Evolutionary conservation across 2,888 invertebrate species (phyloP), one percentile per base, ranked within the genome.

Genomic region (Apomyelois bistriatella): DNA sequence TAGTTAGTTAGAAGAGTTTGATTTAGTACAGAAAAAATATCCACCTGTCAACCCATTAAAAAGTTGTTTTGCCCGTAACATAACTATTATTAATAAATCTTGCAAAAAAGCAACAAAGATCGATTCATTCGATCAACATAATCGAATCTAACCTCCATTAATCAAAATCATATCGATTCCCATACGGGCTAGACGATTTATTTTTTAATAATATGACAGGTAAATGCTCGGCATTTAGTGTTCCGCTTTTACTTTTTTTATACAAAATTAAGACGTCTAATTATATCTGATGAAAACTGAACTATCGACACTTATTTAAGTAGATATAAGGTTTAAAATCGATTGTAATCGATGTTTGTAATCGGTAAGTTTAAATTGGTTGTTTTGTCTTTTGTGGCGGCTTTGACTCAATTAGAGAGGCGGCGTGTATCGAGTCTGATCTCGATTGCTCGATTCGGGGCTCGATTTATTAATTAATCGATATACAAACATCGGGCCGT

Each of bases 401-500:
- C 83, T 77, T 46, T 79, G 85, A 83, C 83, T 89, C 89, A 89
- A 89, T 89, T 89, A 89, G 86, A 85, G 83, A 85, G 85, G 76
- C 82, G 82, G 83, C 79, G 78, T 77, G 81, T 85, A 85, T 84
- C 85, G 81, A 78, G 75, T 69, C 74, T 74, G 70, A 79, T 82
- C 78, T 82, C 81, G 77, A 79, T 77, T 75, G 79, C 76, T 79
- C 82, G 87, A 85, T 78, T 77, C 74, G 74, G 79, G 74, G 75
- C 79, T 79, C 82, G 84, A 85, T 87, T 89, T 89, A 90, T 89
- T 90, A 90, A 89, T 90, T 89, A 89, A 89, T 90, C 89, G 87
- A 87, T 88, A 86, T 83, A 88, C 89, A 90, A 90, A 90, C 89
- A 88, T 80, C 77, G 76, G 74, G 64, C 82, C 85, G 85, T 87